Evolutionary conservation across 2,888 invertebrate species (phyloP).

Genomic region (Pharmacophagus antenor): DNA sequence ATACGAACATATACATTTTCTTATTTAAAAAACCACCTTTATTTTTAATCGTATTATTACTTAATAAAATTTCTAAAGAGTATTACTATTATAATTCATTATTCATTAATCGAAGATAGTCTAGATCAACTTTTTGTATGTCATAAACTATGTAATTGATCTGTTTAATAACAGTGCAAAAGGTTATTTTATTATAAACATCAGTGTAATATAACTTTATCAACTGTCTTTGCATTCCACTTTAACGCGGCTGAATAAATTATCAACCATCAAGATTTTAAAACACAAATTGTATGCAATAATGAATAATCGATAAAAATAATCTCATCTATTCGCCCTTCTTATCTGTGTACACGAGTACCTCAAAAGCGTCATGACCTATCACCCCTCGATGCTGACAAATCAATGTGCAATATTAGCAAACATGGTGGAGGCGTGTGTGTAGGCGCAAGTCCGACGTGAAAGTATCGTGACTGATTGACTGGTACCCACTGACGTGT

Average conservation of each 20-base stretch:
- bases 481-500: slow-evolving; percentile 34
- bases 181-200: background rate
- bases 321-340: slow-evolving; percentile 14
- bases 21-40: too few relatives aligned
- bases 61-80: too few relatives aligned
- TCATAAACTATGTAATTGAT: too few relatives aligned
- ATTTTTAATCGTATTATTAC: too few relatives aligned
- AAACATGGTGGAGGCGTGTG: slow-evolving; percentile 28
- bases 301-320: slow-evolving; percentile 10
- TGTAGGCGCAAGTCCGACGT: slow-evolving; percentile 39
- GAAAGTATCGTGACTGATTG: slow-evolving; percentile 41
- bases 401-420: slow-evolving; percentile 30
- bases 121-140: too few relatives aligned
- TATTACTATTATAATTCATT: too few relatives aligned
- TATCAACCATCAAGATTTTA: slow-evolving; percentile 1
- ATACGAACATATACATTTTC: too few relatives aligned
- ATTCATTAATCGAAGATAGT: too few relatives aligned
- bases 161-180: too few relatives aligned
- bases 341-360: slow-evolving; percentile 15
- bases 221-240: background rate
- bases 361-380: slow-evolving; percentile 23
- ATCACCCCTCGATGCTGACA: slow-evolving; percentile 29
- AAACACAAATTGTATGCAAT: slow-evolving; percentile 14
- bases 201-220: background rate
- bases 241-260: background rate